Percentiles rank a stretch among this genome's conserved stretches.
Conservation (phyloP, 2,113 vertebrate genomes). For the Australoheros scitulus region DNA sequence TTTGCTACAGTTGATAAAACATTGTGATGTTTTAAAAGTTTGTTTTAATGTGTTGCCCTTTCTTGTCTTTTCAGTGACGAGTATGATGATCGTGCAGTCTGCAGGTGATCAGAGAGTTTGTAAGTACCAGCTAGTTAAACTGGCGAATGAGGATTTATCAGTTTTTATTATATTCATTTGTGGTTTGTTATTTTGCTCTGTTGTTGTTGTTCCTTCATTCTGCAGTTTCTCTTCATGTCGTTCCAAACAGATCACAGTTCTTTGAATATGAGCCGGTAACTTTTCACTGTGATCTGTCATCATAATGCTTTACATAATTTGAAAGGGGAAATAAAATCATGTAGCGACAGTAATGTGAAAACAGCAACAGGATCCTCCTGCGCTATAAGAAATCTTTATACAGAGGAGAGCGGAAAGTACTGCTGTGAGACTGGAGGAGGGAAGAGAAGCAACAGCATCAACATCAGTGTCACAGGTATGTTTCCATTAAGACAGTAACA, state of each 20-base stretch:
- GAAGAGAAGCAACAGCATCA: neutral
- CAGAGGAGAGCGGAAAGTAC: fast-evolving
- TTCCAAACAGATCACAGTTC: neutral
- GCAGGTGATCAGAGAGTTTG: neutral
- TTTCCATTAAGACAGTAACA: neutral
- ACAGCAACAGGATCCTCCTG: fast-evolving
- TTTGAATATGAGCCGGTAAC: fast-evolving
- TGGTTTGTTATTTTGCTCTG: too few relatives aligned
- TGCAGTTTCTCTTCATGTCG: neutral
- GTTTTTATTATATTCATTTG: neutral
- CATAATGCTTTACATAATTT: fast-evolving
- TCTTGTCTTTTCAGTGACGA: neutral
- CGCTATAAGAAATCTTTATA: fast-evolving
- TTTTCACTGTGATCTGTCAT: fast-evolving
- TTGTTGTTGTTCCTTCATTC: too few relatives aligned
- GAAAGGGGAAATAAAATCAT: fast-evolving
- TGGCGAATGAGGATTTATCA: neutral
- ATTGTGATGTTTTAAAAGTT: too few relatives aligned
- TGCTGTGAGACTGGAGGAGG: neutral
- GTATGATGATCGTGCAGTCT: neutral
- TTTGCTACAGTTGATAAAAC: too few relatives aligned
- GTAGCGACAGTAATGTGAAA: neutral
- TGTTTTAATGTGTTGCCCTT: too few relatives aligned
- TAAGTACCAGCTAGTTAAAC: neutral
- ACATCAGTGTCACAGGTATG: neutral